Conservation (phyloP, 1,140 invertebrate genomes). For the Drosophila nikananu region DNA sequence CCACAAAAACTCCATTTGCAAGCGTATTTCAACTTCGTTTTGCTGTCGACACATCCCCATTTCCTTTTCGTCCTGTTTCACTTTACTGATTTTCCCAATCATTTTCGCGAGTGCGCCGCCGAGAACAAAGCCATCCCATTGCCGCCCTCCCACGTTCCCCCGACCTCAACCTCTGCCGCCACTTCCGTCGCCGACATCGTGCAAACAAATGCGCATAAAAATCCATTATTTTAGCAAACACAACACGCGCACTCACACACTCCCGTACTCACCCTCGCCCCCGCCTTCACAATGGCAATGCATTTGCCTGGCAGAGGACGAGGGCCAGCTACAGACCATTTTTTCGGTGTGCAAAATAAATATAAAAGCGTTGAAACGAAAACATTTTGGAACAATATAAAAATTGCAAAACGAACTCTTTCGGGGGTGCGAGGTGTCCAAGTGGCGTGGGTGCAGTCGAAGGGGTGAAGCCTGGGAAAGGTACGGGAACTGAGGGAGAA, state of each 20-base stretch:
- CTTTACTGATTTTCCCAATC: conserved; percentile 66
- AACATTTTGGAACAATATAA: conserved; percentile 81
- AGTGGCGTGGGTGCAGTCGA: neutral
- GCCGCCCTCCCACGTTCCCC: neutral
- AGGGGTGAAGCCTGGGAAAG: neutral
- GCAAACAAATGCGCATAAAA: conserved; percentile 80
- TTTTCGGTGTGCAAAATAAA: conserved; percentile 70
- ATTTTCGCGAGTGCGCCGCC: conserved; percentile 54
- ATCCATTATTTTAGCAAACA: conserved; percentile 79
- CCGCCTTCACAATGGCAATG: conserved; percentile 15
- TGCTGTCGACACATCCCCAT: neutral
- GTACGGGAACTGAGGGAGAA: neutral
- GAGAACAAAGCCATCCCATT: conserved; percentile 59
- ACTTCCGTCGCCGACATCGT: conserved; percentile 52
- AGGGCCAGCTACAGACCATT: conserved; percentile 48
- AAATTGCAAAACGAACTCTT: conserved; percentile 66
- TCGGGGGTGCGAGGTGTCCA: conserved; percentile 4
- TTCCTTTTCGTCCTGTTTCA: conserved; percentile 42
- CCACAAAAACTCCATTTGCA: neutral
- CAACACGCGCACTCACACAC: conserved; percentile 47
- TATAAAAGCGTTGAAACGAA: conserved; percentile 79
- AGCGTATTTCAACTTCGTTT: conserved; percentile 21
- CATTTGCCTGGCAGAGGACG: conserved; percentile 18
- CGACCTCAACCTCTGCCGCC: conserved; percentile 21
- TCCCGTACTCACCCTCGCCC: neutral